Evolutionary conservation across 2,888 invertebrate species (phyloP), one percentile per base, ranked within the genome.

Genomic region (Heliconius cydno): DNA sequence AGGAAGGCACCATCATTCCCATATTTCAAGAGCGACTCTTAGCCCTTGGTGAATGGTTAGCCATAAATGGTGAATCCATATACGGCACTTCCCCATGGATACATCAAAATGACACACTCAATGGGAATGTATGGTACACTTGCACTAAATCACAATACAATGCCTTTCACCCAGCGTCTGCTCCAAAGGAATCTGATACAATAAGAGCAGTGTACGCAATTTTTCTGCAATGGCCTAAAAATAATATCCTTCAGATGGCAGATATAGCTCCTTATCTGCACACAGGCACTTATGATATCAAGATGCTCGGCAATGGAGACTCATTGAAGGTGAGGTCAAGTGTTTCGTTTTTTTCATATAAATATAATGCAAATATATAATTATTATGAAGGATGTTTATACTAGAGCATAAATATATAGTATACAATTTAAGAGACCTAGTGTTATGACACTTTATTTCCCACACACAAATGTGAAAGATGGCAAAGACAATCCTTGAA

Each of bases 11-110:
- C 10, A 98, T 99, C 83, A 90, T 96, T 6, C 97, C 98, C 0
- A 97, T 99, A 87, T 98, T 97, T 91, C 97, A 98, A 93, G 98
- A 99, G 88, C 96, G 98, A 70, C 93, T 99, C 0, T 90, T 96
- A 19, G 96, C 96, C 84, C 95, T 99, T 84, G 99, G 99, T 3
- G 85, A 92, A 25, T 99, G 99, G 99, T 92, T 99, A 22, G 87
- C 91, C 3, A 92, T 96, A n/a, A 99, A 98, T 86, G 98, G 98
- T 0, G 98, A 98, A 88, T 98, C 98, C 0, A 98, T 99, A 84
- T 99, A 98, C 87, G 93, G 92, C 6, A 96, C 96, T 1, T 95
- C 93, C 9, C 98, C 98, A 0, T 99, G 98, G 98, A 89, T 88
- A 1, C 92, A 95, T 80, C 98, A 98, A 91, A 98, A 98, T 87